phyloP scores from a whole-genome alignment of 2,113 vertebrate genomes.

The Perognathus longimembris region DNA sequence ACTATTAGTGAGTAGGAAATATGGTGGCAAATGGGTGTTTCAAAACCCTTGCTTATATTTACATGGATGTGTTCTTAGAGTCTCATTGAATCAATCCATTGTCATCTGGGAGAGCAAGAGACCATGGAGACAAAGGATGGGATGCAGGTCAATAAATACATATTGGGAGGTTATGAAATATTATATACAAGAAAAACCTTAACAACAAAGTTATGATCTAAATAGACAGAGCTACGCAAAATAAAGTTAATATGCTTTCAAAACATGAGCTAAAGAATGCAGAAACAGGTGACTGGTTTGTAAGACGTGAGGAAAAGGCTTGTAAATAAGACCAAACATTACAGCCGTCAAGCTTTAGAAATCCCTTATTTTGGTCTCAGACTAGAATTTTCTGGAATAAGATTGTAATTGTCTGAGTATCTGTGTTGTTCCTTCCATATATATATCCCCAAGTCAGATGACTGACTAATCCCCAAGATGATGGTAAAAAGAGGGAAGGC shows the following conservation, averaged over 20 bases:
- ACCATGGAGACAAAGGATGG: background rate
- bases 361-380: background rate
- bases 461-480: background rate
- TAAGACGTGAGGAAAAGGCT: background rate
- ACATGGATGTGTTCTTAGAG: background rate
- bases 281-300: background rate
- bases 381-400: background rate
- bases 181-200: background rate
- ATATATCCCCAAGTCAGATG: too few species aligned
- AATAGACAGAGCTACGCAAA: background rate
- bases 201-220: background rate
- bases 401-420: background rate
- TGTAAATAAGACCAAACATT: background rate
- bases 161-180: background rate
- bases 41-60: background rate
- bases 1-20: background rate
- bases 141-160: background rate
- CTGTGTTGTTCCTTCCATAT: background rate
- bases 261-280: background rate
- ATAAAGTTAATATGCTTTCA: background rate
- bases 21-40: background rate
- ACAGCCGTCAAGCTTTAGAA: background rate
- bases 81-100: background rate
- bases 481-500: background rate
- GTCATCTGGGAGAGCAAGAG: background rate